Conservation (phyloP, 2,888 invertebrate genomes). For the Heliothis peltigera region DNA sequence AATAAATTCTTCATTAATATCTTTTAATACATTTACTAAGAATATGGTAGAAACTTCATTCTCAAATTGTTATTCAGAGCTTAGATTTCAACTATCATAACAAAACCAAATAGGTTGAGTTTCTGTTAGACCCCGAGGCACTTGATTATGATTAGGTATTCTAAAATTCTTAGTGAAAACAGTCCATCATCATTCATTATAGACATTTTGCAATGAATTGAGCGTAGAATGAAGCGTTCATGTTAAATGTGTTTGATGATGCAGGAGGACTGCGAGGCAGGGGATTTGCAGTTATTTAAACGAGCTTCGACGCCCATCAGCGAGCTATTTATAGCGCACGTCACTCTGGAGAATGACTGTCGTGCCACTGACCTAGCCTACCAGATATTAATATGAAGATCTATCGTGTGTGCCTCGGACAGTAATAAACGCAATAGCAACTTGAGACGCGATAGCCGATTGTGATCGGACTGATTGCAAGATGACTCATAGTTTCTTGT, state of each 20-base stretch:
- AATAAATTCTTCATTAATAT: constrained; percentile 1
- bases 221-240: constrained; percentile 36
- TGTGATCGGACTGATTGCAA: constrained; percentile 22
- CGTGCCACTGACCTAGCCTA: constrained; percentile 82
- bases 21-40: background rate
- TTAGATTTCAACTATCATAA: constrained; percentile 6
- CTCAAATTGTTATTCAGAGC: background rate
- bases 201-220: constrained; percentile 42
- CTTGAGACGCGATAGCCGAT: constrained; percentile 26
- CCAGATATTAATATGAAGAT: constrained; percentile 64
- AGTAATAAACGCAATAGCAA: constrained; percentile 33
- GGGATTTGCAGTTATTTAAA: constrained; percentile 73
- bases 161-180: too few relatives aligned
- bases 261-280: constrained; percentile 58
- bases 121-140: background rate
- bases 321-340: constrained; percentile 73
- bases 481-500: constrained; percentile 41
- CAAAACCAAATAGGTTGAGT: constrained; percentile 4
- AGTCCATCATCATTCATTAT: constrained; percentile 23
- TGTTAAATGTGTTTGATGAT: constrained; percentile 39
- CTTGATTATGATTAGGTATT: too few relatives aligned
- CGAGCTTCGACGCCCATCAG: constrained; percentile 63
- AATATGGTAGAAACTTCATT: background rate
- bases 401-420: constrained; percentile 30
- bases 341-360: constrained; percentile 61